These are phyloP conservation scores for Bovichtus diacanthus DNA, from an alignment of 2,797 vertebrate species.

Conservation along the genomic window DNA sequence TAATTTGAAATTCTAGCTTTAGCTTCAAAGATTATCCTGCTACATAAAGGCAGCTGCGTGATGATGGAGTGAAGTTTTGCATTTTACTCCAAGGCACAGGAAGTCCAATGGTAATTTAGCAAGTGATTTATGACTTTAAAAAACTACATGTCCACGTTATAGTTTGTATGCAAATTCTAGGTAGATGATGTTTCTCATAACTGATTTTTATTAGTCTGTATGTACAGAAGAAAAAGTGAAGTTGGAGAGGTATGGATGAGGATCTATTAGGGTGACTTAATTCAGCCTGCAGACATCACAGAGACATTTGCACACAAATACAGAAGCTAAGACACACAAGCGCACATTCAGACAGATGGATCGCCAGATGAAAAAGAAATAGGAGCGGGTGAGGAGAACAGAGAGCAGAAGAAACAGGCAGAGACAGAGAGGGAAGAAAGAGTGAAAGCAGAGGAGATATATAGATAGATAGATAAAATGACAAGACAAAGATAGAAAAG, in stretches of 20 bases:
- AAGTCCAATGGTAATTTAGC: slow-evolving; percentile 9
- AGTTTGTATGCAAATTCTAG: slow-evolving; percentile 18
- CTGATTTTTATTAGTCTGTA: background rate
- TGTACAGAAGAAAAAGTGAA: background rate
- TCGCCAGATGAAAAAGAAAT: slow-evolving; percentile 30
- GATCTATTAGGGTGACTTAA: slow-evolving; percentile 33
- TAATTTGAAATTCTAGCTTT: slow-evolving; percentile 23
- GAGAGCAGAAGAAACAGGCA: background rate
- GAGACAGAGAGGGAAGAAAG: background rate
- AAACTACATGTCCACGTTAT: background rate
- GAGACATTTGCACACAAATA: slow-evolving; percentile 32
- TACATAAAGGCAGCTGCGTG: background rate
- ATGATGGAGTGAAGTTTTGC: background rate
- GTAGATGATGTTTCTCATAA: slow-evolving; percentile 2
- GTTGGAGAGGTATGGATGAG: slow-evolving; percentile 11
- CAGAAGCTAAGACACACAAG: slow-evolving; percentile 32
- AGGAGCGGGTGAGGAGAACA: background rate
- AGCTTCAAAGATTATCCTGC: background rate
- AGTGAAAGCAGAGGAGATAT: background rate
- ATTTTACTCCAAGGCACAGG: slow-evolving; percentile 19
- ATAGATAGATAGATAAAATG: slow-evolving; percentile 17
- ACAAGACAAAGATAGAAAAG: slow-evolving; percentile 37
- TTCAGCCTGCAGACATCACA: slow-evolving; percentile 43
- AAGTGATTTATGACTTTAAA: slow-evolving; percentile 19
- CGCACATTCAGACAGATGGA: slow-evolving; percentile 41